Evolutionary conservation across 1,140 invertebrate species (phyloP).

Genomic region (Drosophila busckii): DNA sequence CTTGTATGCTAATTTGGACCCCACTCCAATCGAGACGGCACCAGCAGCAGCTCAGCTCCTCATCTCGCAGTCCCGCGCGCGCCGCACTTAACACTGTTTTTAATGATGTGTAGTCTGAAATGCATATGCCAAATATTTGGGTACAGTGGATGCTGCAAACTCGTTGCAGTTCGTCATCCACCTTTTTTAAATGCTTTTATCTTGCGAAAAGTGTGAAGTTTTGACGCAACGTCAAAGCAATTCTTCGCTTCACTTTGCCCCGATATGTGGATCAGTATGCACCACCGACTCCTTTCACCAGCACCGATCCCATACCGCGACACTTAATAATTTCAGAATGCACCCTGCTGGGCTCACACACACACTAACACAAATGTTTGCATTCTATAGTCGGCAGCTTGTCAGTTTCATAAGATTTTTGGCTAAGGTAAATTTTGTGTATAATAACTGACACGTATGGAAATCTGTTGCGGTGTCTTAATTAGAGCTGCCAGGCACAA

Average conservation of each 20-base stretch:
- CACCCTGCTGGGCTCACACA: constrained; percentile 57
- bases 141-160: not conserved
- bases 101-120: constrained; percentile 56
- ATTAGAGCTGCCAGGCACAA: constrained; percentile 57
- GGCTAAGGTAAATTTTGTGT: constrained; percentile 5
- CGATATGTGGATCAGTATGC: constrained; percentile 62
- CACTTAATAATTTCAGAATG: constrained; percentile 69
- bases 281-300: constrained; percentile 39
- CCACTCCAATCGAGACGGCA: constrained; percentile 25
- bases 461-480: constrained; percentile 49
- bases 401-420: constrained; percentile 21
- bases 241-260: constrained; percentile 63
- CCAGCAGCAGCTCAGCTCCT: not conserved
- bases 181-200: constrained; percentile 58
- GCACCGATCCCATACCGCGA: constrained; percentile 10
- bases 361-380: constrained; percentile 15
- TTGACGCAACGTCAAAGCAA: constrained; percentile 72
- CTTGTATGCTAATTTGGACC: constrained; percentile 68
- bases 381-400: constrained; percentile 40
- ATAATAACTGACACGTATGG: constrained; percentile 7
- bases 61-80: constrained; percentile 1
- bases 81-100: constrained; percentile 49
- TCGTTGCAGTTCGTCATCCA: constrained; percentile 26
- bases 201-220: constrained; percentile 70
- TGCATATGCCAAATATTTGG: constrained; percentile 64